Base-by-base conservation (phyloP, 2,113 vertebrate species). In the Catharus minimus region DNA sequence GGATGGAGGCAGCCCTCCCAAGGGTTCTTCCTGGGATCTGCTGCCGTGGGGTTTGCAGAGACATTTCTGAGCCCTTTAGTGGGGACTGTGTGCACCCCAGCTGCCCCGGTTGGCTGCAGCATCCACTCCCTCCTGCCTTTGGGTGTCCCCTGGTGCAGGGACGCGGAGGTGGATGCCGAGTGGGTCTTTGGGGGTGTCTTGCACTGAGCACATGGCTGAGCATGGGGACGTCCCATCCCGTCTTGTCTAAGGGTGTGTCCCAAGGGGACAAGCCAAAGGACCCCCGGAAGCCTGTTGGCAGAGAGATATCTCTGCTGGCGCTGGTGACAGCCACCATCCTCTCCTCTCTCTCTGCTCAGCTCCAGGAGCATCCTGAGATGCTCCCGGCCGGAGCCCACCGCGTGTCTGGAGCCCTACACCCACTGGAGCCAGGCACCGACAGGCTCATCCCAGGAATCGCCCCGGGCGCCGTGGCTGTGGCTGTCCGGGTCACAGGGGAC, bases 51-150 rank as follows among this genome's bases (percentile, higher is more conserved):
- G 27, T 6, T 46, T 28, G 28, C 5, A 9, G 26, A 15, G n/a
- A 24, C 13, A 4, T 22, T 53, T 36, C 30, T 36, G 65, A 90
- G 10, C 43, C 12, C 33, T 66, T 71, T 1, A 0, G 26, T 8
- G n/a, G 17, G 36, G 33, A 38, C 50, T 18, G 3, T 7, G n/a
- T 6, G 47, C 33, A 6, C 27, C 8, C 15, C 1, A 0, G 5
- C 18, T 8, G 4, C 18, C 4, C 0, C 0, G 1, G 2, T 1
- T 3, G 36, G 52, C 71, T 19, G 21, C 72, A 15, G 30, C 4
- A 17, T 5, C 50, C 24, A 0, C 4, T 79, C 62, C 23, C 39
- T 23, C 30, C 52, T 72, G 53, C 33, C 30, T 23, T 13, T 20
- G 53, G 2, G 10, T 11, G 28, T 56, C 8, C 30, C 32, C 16